These are phyloP conservation scores for Deilephila elpenor DNA, from an alignment of 2,888 invertebrate species.

Conservation along the genomic window DNA sequence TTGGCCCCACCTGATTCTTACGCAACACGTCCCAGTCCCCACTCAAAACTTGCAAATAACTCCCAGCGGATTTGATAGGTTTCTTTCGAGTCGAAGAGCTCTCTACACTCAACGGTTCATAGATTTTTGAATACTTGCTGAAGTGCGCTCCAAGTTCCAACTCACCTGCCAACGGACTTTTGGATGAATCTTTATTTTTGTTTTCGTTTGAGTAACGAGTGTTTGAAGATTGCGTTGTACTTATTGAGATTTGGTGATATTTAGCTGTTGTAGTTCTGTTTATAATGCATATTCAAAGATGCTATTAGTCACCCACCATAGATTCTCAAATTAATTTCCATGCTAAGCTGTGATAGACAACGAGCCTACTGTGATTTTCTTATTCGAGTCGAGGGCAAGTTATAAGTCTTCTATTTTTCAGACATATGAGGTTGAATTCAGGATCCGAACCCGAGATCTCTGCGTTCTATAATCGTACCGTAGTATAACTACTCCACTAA, in stretches of 20 bases:
- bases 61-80: slow-evolving; percentile 19
- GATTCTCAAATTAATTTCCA: no score
- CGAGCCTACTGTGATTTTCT: no score
- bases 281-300: no score
- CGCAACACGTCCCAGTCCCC: not conserved
- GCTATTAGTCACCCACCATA: no score
- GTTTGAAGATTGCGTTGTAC: not conserved
- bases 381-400: no score
- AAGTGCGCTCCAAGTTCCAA: not conserved
- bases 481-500: no score
- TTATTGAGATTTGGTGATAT: not conserved
- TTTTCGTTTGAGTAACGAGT: not conserved
- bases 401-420: no score
- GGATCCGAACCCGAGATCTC: no score
- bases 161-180: not conserved
- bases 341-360: no score
- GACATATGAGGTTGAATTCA: no score
- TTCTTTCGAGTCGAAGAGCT: slow-evolving; percentile 15
- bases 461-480: no score
- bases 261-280: no score
- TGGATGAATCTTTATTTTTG: slow-evolving; percentile 14
- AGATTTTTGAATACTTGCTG: slow-evolving; percentile 11
- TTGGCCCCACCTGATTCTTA: not conserved
- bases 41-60: slow-evolving; percentile 20
- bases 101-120: slow-evolving; percentile 16